Percentiles rank a stretch among this genome's conserved stretches.
Evolutionary conservation across 1,140 invertebrate genomes (phyloP).

Genomic region (Pachypeltis micranthus): DNA sequence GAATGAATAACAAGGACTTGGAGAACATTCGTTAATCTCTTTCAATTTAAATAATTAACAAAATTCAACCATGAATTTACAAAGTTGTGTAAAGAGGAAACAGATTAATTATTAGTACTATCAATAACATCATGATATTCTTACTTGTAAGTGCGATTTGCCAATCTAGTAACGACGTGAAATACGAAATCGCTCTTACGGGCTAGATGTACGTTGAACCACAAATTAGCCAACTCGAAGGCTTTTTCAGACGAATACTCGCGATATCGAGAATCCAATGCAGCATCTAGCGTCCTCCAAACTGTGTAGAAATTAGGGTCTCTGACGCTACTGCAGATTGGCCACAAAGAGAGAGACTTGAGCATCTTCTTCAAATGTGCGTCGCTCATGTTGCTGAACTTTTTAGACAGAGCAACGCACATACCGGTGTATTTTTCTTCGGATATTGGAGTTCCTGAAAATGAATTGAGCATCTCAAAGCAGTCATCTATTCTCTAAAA

Average conservation of each 20-base stretch:
- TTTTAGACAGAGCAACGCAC: background rate
- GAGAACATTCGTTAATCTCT: too few relatives aligned
- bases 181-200: slow-evolving; percentile 13
- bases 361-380: background rate
- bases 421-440: background rate
- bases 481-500: too few relatives aligned
- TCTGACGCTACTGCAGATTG: background rate
- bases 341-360: background rate
- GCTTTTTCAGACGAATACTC: slow-evolving; percentile 7
- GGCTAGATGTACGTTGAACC: slow-evolving; percentile 2
- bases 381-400: background rate
- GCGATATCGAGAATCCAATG: background rate
- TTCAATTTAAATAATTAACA: too few relatives aligned
- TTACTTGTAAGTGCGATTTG: background rate
- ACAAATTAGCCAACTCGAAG: slow-evolving; percentile 15
- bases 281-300: slow-evolving; percentile 9
- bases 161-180: background rate
- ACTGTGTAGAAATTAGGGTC: background rate
- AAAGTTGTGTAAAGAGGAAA: too few relatives aligned
- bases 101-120: too few relatives aligned
- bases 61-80: too few relatives aligned
- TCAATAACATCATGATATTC: too few relatives aligned
- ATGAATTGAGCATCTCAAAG: too few relatives aligned
- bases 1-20: too few relatives aligned
- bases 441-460: background rate